Conservation (phyloP, 2,888 invertebrate species). For the Gasteruption jaculator region DNA sequence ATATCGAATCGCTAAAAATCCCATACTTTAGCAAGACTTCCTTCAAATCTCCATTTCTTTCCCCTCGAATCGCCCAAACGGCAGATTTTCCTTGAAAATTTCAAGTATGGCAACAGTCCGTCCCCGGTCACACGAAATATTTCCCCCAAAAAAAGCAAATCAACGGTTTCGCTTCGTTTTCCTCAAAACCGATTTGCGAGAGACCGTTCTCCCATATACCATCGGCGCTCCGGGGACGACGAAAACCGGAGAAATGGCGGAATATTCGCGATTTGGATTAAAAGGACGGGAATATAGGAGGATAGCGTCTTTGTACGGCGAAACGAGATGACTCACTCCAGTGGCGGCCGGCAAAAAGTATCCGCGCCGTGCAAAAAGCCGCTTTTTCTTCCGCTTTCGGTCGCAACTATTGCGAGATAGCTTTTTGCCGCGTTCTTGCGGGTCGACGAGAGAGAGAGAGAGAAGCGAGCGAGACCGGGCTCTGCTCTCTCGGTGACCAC, state of each 20-base stretch:
- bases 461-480: background rate
- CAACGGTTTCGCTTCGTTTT: no score
- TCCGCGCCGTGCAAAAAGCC: slow-evolving; percentile 22
- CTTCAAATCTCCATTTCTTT: no score
- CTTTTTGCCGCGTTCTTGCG: slow-evolving; percentile 40
- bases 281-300: background rate
- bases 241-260: slow-evolving; percentile 6
- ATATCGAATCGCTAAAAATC: background rate
- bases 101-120: no score
- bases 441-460: slow-evolving; percentile 23
- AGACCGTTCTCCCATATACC: slow-evolving; percentile 11
- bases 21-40: background rate
- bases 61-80: no score
- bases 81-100: no score
- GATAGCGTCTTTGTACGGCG: background rate
- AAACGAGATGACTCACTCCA: no score
- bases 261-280: background rate
- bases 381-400: slow-evolving; percentile 29
- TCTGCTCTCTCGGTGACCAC: background rate
- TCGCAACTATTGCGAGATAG: slow-evolving; percentile 32
- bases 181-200: no score
- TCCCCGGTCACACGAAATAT: no score
- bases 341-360: no score
- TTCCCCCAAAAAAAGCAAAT: no score
- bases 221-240: slow-evolving; percentile 2